Base-by-base conservation (phyloP, 2,797 vertebrate species). In the Buceros bicornis region DNA sequence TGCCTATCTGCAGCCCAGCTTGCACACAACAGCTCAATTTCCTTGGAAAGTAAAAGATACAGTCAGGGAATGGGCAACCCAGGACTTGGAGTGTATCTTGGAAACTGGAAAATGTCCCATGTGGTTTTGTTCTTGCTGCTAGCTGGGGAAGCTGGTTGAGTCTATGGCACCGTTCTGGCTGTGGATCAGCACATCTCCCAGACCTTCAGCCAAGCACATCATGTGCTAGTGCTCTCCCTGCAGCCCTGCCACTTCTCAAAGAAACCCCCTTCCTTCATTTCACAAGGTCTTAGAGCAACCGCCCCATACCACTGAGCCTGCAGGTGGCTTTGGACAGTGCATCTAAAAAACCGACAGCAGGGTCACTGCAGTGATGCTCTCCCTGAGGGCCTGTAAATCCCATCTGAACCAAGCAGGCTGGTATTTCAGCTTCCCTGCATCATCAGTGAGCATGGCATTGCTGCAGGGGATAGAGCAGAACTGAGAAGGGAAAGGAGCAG, bases 41-140 rank as follows among this genome's bases (percentile, higher is more conserved):
- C 33, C 45, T 35, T 72, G 76, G 79, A 85, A 87, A 91, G 70
- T 37, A 42, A 69, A 62, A 62, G 6, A 9, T 40, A 48, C 0
- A 1, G 17, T 28, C 2, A 10, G 16, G 37, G n/a, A 87, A 11
- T 0, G 2, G 19, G 43, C 31, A 48, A 54, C 18, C 64, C 43
- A 28, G 57, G 56, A 26, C 48, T 40, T 60, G 37, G 37, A 56
- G 5, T 6, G 1, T 67, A 57, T 45, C 37, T 81, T 50, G 35
- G 70, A 61, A 66, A 66, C 22, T 57, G 50, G 37, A 37, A 71
- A 61, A 43, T 33, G 24, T 45, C 57, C 69, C 2, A 0, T 7
- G 17, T 81, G 51, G 56, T 88, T 58, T 40, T 86, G 54, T 86
- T 92, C 33, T 40, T 69, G 69, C n/a, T 82, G 66, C 24, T 62